phyloP scores from a whole-genome alignment of 2,888 invertebrate genomes.

The Diarsia rubi region DNA sequence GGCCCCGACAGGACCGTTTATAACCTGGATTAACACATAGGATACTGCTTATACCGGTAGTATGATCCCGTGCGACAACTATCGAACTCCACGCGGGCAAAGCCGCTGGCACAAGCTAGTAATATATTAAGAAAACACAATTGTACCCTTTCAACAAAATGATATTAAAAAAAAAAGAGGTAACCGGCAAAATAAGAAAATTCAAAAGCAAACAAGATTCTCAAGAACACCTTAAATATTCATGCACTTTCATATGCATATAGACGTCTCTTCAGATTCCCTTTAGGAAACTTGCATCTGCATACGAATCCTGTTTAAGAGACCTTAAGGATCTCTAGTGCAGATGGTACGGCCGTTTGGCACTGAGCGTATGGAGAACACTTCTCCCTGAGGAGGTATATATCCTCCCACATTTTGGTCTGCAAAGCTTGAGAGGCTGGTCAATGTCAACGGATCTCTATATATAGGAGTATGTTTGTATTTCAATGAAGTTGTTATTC shows the following conservation, averaged over 20 bases:
- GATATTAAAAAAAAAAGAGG: background rate
- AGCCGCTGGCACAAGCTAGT: too few species aligned
- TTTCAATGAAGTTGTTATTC: background rate
- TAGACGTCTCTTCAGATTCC: slow-evolving; percentile 35
- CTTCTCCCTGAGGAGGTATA: slow-evolving; percentile 11
- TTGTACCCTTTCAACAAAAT: background rate
- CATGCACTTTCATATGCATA: slow-evolving; percentile 46
- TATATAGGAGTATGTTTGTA: background rate
- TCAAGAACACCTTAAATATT: slow-evolving; percentile 44
- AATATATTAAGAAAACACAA: background rate
- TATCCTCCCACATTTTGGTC: slow-evolving; percentile 14
- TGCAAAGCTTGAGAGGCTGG: background rate
- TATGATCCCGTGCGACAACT: too few species aligned
- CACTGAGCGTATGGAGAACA: slow-evolving; percentile 17
- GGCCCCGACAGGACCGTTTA: too few species aligned
- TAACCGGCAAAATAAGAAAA: slow-evolving; percentile 3
- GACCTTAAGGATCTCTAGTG: slow-evolving; percentile 26
- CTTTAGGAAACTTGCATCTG: slow-evolving; percentile 34
- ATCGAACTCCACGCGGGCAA: too few species aligned
- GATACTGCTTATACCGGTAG: too few species aligned
- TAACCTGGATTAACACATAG: too few species aligned
- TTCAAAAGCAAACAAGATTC: slow-evolving; percentile 36
- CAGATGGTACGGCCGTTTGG: slow-evolving; percentile 27
- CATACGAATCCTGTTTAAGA: slow-evolving; percentile 50
- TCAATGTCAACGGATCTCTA: slow-evolving; percentile 5